Percentiles rank a stretch among this genome's conserved stretches.
These are phyloP conservation scores for Mamestra configurata DNA, from an alignment of 1,140 invertebrate species.

Conservation along the genomic window DNA sequence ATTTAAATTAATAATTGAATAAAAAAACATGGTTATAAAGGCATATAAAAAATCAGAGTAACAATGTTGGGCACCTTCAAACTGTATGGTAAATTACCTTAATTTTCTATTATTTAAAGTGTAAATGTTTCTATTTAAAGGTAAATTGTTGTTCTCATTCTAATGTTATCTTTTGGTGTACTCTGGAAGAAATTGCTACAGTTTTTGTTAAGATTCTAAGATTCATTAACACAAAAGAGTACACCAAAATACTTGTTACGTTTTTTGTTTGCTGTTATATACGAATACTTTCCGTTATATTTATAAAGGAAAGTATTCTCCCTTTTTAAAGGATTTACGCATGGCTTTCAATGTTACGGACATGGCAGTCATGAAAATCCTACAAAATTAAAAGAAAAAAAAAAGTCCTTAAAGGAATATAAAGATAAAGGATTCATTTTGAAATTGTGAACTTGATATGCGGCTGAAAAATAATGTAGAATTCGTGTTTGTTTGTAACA, in stretches of 20 bases:
- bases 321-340: neutral
- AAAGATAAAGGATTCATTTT: neutral
- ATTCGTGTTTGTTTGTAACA: too few relatives aligned
- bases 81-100: too few relatives aligned
- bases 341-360: conserved; percentile 30
- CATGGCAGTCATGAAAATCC: neutral
- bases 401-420: neutral
- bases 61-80: too few relatives aligned
- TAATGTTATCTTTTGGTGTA: conserved; percentile 9
- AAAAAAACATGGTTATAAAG: too few relatives aligned
- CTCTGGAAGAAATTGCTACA: neutral
- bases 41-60: too few relatives aligned
- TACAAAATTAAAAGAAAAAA: neutral
- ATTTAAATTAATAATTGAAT: neutral
- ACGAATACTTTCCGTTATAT: neutral
- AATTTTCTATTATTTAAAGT: too few relatives aligned
- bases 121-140: too few relatives aligned
- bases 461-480: too few relatives aligned
- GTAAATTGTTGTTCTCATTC: conserved; percentile 17
- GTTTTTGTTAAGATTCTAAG: neutral
- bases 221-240: neutral
- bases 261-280: conserved; percentile 12
- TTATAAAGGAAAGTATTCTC: neutral
- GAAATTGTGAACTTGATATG: neutral
- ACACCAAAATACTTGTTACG: neutral